phyloP scores from a whole-genome alignment of 2,888 invertebrate genomes.

The Dicyrtoma fusca region DNA sequence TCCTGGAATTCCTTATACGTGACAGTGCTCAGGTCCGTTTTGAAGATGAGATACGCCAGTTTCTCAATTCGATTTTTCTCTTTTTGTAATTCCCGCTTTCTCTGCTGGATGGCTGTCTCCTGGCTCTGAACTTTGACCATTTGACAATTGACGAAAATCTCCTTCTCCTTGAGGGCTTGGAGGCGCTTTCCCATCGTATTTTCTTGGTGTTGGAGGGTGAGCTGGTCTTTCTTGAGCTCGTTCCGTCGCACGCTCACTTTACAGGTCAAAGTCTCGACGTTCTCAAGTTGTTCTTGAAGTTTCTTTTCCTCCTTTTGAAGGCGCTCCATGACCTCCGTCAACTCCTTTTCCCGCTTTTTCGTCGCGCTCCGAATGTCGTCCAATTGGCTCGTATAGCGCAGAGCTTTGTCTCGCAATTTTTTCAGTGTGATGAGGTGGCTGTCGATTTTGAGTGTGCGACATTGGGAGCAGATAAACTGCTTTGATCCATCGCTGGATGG shows the following conservation, averaged over 20 bases:
- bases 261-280: conserved; percentile 28
- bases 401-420: conserved; percentile 22
- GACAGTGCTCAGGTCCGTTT: conserved; percentile 30
- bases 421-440: conserved; percentile 14
- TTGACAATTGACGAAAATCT: conserved; percentile 32
- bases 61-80: conserved; percentile 31
- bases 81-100: conserved; percentile 19
- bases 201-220: conserved; percentile 21
- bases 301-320: conserved; percentile 19
- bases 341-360: conserved; percentile 28
- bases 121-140: conserved; percentile 31
- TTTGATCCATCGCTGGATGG: too few species aligned
- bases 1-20: conserved; percentile 27
- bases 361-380: conserved; percentile 29
- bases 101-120: conserved; percentile 16
- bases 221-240: conserved; percentile 18
- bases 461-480: conserved; percentile 21
- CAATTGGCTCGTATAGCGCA: conserved; percentile 25
- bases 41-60: conserved; percentile 26
- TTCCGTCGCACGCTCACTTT: conserved; percentile 29
- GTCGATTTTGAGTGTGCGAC: conserved; percentile 22
- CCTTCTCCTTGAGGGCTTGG: conserved; percentile 32
- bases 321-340: conserved; percentile 29
- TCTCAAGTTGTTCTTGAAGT: conserved; percentile 26
- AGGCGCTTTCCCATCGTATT: conserved; percentile 22